Evolutionary conservation across 2,797 vertebrate species (phyloP).

Genomic region (Helicolenus hilgendorfi): DNA sequence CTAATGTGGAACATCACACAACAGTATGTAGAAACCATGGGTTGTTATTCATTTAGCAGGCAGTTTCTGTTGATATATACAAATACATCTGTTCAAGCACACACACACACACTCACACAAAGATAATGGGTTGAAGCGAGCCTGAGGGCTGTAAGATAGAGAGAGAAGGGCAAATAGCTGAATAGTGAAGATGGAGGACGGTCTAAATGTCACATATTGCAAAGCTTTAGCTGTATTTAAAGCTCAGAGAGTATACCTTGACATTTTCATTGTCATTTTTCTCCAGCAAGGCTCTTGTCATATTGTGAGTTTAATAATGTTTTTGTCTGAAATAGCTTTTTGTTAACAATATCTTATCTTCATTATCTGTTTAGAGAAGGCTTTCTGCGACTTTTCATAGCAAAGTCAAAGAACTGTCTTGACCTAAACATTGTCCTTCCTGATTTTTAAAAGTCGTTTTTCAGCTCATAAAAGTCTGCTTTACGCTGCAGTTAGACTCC

Average conservation of each 20-base stretch:
- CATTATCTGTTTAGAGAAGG: neutral
- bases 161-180: conserved; percentile 40
- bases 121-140: conserved; percentile 44
- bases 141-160: conserved; percentile 33
- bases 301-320: neutral
- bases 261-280: conserved; percentile 24
- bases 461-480: neutral
- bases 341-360: neutral
- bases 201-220: conserved; percentile 50
- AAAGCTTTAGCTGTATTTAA: conserved; percentile 36
- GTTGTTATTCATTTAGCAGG: neutral
- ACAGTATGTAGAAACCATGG: conserved; percentile 6
- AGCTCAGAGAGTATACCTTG: neutral
- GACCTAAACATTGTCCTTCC: neutral
- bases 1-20: neutral
- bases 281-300: neutral
- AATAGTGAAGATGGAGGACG: conserved; percentile 33
- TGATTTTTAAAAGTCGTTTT: neutral
- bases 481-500: neutral
- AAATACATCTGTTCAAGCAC: neutral
- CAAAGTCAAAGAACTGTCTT: neutral
- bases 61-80: conserved; percentile 17
- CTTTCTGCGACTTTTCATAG: neutral
- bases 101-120: neutral
- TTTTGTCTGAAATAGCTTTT: neutral